Evolutionary conservation across 2,888 invertebrate species (phyloP).

Genomic region (Harmothoe impar): DNA sequence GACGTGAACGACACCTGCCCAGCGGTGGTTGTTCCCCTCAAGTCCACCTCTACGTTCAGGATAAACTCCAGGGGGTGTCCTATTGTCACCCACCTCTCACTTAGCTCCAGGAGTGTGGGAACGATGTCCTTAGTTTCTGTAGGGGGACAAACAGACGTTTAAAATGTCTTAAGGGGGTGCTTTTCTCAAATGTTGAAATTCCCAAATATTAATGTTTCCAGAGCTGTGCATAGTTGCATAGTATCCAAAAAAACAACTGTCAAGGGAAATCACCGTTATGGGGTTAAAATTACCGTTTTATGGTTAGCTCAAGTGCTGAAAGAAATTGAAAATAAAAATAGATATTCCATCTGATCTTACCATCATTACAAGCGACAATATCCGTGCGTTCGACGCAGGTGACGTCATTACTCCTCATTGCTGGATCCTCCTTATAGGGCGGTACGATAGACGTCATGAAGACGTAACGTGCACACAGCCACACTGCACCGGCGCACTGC

Average conservation of each 20-base stretch:
- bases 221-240: too few species aligned
- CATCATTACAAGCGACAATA: background rate
- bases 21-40: background rate
- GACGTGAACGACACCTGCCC: background rate
- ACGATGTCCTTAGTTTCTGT: constrained; percentile 11
- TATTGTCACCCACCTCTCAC: background rate
- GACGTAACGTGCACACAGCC: constrained; percentile 21
- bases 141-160: too few species aligned
- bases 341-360: background rate
- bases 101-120: background rate
- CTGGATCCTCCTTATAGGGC: background rate
- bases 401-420: background rate
- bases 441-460: background rate
- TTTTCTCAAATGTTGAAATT: too few species aligned
- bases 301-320: too few species aligned
- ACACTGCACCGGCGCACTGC: background rate
- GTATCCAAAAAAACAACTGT: too few species aligned
- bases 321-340: too few species aligned
- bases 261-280: too few species aligned
- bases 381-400: background rate
- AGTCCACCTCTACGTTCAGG: background rate
- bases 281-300: too few species aligned
- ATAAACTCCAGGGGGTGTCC: background rate
- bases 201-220: too few species aligned
- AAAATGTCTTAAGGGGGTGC: too few species aligned